Evolutionary conservation across 2,113 vertebrate species (phyloP), one percentile per base, ranked within the genome.

Genomic region (Semnopithecus entellus): DNA sequence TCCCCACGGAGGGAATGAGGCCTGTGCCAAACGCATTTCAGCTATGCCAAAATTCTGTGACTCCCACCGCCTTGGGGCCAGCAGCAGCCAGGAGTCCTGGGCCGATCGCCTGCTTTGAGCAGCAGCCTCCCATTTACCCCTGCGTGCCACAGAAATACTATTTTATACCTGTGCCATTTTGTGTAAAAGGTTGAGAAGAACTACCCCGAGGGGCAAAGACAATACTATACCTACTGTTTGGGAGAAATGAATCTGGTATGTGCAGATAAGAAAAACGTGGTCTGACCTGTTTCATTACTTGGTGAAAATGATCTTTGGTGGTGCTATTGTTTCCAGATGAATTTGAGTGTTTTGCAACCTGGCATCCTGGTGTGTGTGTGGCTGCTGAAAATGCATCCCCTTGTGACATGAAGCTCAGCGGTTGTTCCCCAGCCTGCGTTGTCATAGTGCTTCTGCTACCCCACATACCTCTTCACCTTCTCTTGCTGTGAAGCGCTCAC

Each of bases 11-110:
- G 20, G 40, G 52, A n/a, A 52, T 32, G 43, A n/a, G 23, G 66
- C 43, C 25, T 11, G 59, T 59, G 45, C 35, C 70, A 64, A 52
- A 2, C 6, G 61, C 32, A 23, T 72, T 40, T 78, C 13, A 20
- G 23, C 43, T 48, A 59, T 48, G 48, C 55, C 48, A 57, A 50
- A 18, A 23, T 30, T 48, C 3, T 30, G 43, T 38, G 11, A 72
- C 40, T 1, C 2, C 40, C 1, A 11, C 10, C 5, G 4, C 38
- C 52, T 27, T 0, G 2, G 43, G 78, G 30, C 14, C n/a, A 43
- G 8, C 38, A 30, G 87, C 52, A n/a, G 52, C 38, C 45, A 0
- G 16, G 50, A 10, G n/a, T 45, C 12, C 79, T 5, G 23, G 45
- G 23, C 17, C 38, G 6, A 30, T 38, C 40, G 6, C 35, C 16